These are phyloP conservation scores for Dasysyrphus tricinctus DNA, from an alignment of 2,888 invertebrate genomes.

Conservation along the genomic window DNA sequence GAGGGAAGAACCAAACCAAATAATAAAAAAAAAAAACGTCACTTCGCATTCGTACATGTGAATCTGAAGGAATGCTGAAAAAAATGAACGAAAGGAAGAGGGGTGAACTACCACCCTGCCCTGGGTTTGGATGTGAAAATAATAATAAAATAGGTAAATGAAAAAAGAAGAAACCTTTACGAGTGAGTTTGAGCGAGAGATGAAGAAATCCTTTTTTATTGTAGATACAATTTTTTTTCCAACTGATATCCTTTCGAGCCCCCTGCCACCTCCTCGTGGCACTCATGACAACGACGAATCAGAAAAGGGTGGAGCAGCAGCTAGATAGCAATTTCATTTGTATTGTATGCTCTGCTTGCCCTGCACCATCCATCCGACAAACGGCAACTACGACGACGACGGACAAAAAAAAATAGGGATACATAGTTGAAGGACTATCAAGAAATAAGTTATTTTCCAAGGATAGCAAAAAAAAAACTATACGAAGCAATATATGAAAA, in stretches of 20 bases:
- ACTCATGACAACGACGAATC: slow-evolving; percentile 70
- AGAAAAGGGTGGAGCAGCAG: slow-evolving; percentile 73
- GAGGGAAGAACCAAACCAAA: slow-evolving; percentile 26
- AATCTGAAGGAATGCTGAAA: slow-evolving; percentile 44
- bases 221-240: slow-evolving; percentile 29
- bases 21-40: slow-evolving; percentile 19
- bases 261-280: slow-evolving; percentile 13
- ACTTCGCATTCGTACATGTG: slow-evolving; percentile 64
- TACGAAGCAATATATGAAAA: slow-evolving; percentile 45
- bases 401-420: slow-evolving; percentile 26
- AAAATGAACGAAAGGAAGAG: neutral
- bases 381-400: neutral
- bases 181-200: slow-evolving; percentile 53
- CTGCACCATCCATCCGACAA: slow-evolving; percentile 13
- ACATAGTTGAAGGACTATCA: slow-evolving; percentile 48
- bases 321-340: slow-evolving; percentile 71
- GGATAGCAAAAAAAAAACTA: slow-evolving; percentile 9
- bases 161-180: slow-evolving; percentile 22
- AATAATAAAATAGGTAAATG: slow-evolving; percentile 62
- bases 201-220: slow-evolving; percentile 51
- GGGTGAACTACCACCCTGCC: slow-evolving; percentile 16
- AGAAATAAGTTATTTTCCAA: slow-evolving; percentile 26
- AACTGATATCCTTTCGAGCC: slow-evolving; percentile 53
- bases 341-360: slow-evolving; percentile 43
- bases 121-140: slow-evolving; percentile 60